Base-by-base conservation (phyloP, 2,888 invertebrate genomes). In the Stictocephala bisonia region DNA sequence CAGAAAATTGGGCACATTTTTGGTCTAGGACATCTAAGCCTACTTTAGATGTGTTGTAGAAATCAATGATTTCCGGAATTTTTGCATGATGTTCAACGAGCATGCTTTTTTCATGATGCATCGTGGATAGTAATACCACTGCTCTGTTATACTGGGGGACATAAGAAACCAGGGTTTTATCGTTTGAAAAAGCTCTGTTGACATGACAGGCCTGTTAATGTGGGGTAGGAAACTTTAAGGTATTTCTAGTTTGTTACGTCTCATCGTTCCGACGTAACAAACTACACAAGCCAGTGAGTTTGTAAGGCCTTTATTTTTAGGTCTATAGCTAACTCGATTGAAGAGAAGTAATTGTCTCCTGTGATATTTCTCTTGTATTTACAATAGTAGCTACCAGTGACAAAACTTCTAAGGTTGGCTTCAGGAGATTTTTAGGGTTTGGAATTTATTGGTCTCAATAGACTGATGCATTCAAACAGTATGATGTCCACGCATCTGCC, bases 61-160 rank as follows among this genome's bases (percentile, higher is more conserved):
- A 70, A 0, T 70, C 70, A 35, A 70, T 56, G 7, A 70, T 22
- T 41, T 70, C 70, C 9, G 70, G 53, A n/a, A n/a, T n/a, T 35
- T 53, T 27, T 7, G 53, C 40, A 11, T 53, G 4, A n/a, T 56
- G 18, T 22, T 67, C 22, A 4, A 13, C 24, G 26, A 44, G 20
- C 3, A 48, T 4, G 41, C n/a, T 18, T 15, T 26, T 26, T 15
- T 44, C 48, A 67, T 67, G 67, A 40, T 44, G 67, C 48, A 66
- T 41, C 26, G 66, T 66, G 15, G 22, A 22, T 41, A 41, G 66
- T 9, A 41, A 41, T 3, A 22, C 20, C 7, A 66, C 66, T 20
- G 40, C 41, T 22, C 41, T 29, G 29, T 44, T 48, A 13, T 26
- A 18, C 15, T 67, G 41, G 11, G 67, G 67, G 13, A 44, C 67